Base-by-base conservation (phyloP, 2,113 vertebrate genomes). In the Pseudorectes ferrugineus region DNA sequence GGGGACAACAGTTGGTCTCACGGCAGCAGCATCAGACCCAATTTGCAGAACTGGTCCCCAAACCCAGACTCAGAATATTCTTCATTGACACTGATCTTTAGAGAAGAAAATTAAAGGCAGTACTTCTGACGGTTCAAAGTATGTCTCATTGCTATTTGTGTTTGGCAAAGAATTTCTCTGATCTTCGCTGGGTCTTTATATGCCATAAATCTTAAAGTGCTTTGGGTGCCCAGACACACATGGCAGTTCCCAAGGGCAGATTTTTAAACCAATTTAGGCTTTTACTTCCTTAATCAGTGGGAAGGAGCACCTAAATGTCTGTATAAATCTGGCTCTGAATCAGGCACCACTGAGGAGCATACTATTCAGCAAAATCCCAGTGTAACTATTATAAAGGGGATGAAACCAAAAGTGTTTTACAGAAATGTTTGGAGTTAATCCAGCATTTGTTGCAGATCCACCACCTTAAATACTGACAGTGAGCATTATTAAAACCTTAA, bases 281-380 rank as follows among this genome's bases (percentile, higher is more conserved):
- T 95, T 93, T 92, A 63, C 72, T 94, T 94, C 57, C 55, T 95
- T 86, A 65, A 83, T 96, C 92, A 91, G 89, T 67, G 82, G 85
- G 62, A 93, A 89, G 55, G 57, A 94, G 79, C 72, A 74, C 79
- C 78, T 86, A 94, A 94, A 90, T 93, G 23, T 74, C 93, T 91
- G 85, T 86, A 80, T 73, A 94, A 94, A 93, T 93, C 67, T 92
- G 95, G 19, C 75, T 83, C 58, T 91, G 67, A 89, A 89, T 85
- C 74, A 92, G 21, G 45, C 59, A 77, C 59, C 74, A 43, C 63
- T 55, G 43, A 88, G 87, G 58, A 96, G 28, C 62, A 29, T 9
- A 43, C 46, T 72, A 82, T 66, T 92, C 52, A 88, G 87, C 38
- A 85, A 94, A 89, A 93, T 93, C 71, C 43, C 67, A 67, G 48